Evolutionary conservation across 1,140 invertebrate species (phyloP), one percentile per base, ranked within the genome.

Genomic region (Trichomalopsis sarcophagae): DNA sequence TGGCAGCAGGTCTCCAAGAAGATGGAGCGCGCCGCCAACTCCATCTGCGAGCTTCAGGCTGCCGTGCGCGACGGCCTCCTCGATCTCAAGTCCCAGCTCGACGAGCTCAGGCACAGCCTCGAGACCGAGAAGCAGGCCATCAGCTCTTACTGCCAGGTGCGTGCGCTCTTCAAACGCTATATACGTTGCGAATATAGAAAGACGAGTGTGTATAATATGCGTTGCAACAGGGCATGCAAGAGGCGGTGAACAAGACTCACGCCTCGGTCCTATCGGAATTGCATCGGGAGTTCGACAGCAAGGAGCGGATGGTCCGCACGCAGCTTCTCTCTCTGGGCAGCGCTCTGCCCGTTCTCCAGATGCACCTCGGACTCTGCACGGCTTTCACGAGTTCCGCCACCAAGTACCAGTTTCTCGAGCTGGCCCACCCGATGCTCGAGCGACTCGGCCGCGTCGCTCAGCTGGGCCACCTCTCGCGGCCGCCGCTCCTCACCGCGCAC

Each of bases 371-470:
- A 87, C 91, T 96, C 74, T 96, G 96, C 90, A 95, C 95, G 40
- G 94, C 94, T 2, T 96, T 96, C 89, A 95, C 95, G 2, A 94
- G 94, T 81, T 94, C 95, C 4, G 95, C 95, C 4, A 96, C 95
- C 82, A 96, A 96, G 88, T 96, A 96, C 89, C 95, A 96, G 89
- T 96, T 96, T 91, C 92, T 96, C 11, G 95, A 96, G 86, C 90
- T 96, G 75, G 95, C 94, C 17, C 95, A 96, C 86, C 94, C 94
- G 14, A 94, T 96, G 91, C 93, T 96, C 86, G 96, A 96, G 66
- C 91, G 96, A 73, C 90, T 96, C 30, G 92, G 94, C 33, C 94
- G 94, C 66, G 95, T 96, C 36, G 94, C 95, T 0, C 95, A 96
- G 88, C 91, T 96, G 9, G 95, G 95, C n/a, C 95, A 96, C 88